These are phyloP conservation scores for Taeniopygia guttata DNA, from an alignment of 2,797 vertebrate genomes.

Conservation along the genomic window DNA sequence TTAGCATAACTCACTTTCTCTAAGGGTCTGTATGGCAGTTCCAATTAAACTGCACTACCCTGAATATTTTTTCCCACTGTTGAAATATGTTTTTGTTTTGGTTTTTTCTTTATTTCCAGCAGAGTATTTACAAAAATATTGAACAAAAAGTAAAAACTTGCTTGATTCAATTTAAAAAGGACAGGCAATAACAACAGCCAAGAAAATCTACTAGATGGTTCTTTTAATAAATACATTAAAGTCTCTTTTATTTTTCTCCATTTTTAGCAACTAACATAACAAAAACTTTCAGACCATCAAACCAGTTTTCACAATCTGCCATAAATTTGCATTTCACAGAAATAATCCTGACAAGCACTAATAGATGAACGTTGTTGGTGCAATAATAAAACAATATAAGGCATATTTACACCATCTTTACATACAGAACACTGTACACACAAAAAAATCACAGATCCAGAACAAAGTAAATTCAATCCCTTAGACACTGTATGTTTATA, in stretches of 20 bases:
- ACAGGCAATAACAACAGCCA: slow-evolving; percentile 22
- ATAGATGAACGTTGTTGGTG: slow-evolving; percentile 66
- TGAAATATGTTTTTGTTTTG: neutral
- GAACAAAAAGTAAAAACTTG: neutral
- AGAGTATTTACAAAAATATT: neutral
- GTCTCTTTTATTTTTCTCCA: slow-evolving; percentile 66
- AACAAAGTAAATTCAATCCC: slow-evolving; percentile 68
- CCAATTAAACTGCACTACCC: neutral
- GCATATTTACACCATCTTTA: slow-evolving; percentile 78
- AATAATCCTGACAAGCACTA: slow-evolving; percentile 73
- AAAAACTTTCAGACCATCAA: slow-evolving; percentile 70
- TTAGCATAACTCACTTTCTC: neutral
- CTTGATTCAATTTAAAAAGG: neutral
- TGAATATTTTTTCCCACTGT: neutral
- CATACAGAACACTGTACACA: slow-evolving; percentile 73
- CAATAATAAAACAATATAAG: slow-evolving; percentile 73
- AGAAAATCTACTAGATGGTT: slow-evolving; percentile 62
- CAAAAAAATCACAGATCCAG: slow-evolving; percentile 72
- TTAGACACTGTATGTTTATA: slow-evolving; percentile 63
- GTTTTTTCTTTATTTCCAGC: neutral
- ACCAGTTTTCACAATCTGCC: slow-evolving; percentile 73
- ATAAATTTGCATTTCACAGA: slow-evolving; percentile 74
- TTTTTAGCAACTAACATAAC: slow-evolving; percentile 70
- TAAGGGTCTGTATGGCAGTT: neutral
- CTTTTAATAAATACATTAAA: slow-evolving; percentile 78